These are phyloP conservation scores for Protomyctophum bolini DNA, from an alignment of 2,113 vertebrate species.

Conservation along the genomic window DNA sequence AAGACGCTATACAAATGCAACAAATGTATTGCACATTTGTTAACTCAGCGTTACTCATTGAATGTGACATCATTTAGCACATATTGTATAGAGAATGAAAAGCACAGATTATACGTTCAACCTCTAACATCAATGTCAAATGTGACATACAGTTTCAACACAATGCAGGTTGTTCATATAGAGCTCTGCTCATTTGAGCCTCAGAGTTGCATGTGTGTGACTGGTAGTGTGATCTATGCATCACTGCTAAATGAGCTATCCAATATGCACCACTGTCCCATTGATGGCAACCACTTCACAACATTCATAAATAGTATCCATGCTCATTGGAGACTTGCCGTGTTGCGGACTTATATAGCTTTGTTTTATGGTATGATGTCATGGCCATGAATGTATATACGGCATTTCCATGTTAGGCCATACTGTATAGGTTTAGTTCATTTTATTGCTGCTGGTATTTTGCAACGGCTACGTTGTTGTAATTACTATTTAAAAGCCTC, in stretches of 20 bases:
- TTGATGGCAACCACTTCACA: constrained; percentile 4
- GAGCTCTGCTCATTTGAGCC: not conserved
- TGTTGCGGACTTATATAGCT: constrained; percentile 4
- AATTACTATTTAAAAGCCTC: constrained; percentile 33
- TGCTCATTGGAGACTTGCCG: not conserved
- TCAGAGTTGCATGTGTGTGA: not conserved
- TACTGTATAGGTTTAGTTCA: constrained; percentile 21
- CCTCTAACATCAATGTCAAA: constrained; percentile 60
- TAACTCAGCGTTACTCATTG: constrained; percentile 4
- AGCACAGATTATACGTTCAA: constrained; percentile 39
- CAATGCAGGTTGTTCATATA: constrained; percentile 10
- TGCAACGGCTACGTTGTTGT: constrained; percentile 12
- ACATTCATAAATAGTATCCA: constrained; percentile 6
- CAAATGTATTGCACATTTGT: constrained; percentile 26
- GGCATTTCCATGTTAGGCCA: constrained; percentile 11
- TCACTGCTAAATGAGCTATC: constrained; percentile 14
- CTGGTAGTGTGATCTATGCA: not conserved
- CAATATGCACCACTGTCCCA: not conserved
- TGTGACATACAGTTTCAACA: constrained; percentile 39
- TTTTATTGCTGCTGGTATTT: constrained; percentile 16
- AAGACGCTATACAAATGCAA: not conserved
- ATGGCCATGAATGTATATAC: constrained; percentile 19
- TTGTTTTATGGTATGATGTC: constrained; percentile 13
- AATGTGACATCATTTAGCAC: constrained; percentile 1
- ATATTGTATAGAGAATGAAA: not conserved